Evolutionary conservation across 2,797 vertebrate genomes (phyloP).

Genomic region (Hypotaenidia okinawae): DNA sequence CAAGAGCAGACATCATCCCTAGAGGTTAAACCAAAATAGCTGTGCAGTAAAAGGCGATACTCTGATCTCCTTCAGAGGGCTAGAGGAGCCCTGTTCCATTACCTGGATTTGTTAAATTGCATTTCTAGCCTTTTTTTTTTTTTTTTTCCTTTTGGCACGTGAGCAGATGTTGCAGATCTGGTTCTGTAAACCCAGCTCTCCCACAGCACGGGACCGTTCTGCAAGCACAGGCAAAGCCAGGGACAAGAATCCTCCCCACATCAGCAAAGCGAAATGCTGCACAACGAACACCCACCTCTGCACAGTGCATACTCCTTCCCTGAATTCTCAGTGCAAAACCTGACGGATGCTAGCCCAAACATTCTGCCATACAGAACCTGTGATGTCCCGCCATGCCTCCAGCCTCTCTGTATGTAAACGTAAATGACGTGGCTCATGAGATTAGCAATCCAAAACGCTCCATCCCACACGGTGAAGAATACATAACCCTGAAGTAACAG

Average conservation of each 20-base stretch:
- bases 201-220: neutral
- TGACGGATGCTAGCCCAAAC: neutral
- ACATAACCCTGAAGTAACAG: slow-evolving; percentile 49
- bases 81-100: neutral
- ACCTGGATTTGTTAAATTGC: neutral
- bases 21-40: slow-evolving; percentile 47
- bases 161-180: neutral
- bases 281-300: neutral
- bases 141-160: neutral
- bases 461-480: neutral
- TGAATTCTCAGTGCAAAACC: neutral
- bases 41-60: neutral
- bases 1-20: neutral
- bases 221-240: neutral
- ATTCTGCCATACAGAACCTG: neutral
- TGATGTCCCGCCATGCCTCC: neutral
- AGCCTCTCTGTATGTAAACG: neutral
- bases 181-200: neutral
- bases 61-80: neutral
- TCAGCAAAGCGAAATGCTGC: neutral
- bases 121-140: neutral
- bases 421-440: neutral
- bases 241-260: neutral
- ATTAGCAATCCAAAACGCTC: slow-evolving; percentile 46
- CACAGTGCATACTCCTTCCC: neutral